phyloP scores from a whole-genome alignment of 2,797 vertebrate genomes.

The Spea hammondii region DNA sequence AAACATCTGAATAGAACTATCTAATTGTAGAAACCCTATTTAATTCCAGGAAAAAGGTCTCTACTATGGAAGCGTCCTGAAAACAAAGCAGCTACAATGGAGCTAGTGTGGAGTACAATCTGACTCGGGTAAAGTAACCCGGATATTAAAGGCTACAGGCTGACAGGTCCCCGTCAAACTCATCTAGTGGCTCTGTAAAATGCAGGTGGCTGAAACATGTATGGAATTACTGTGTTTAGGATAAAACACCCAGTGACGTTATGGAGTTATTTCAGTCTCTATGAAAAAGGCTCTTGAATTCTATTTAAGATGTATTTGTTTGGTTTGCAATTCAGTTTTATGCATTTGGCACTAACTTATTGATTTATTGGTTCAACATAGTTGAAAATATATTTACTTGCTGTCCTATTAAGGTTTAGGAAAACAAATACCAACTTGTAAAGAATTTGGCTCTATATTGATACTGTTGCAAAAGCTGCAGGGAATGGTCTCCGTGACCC shows the following conservation, averaged over 20 bases:
- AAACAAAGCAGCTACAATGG: conserved; percentile 32
- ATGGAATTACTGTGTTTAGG: neutral
- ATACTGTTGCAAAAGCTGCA: too few species aligned
- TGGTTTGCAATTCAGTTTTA: too few species aligned
- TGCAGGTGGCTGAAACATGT: conserved; percentile 2
- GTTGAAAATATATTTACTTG: too few species aligned
- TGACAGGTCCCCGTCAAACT: conserved; percentile 36
- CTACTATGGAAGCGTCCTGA: conserved; percentile 28
- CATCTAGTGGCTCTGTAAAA: conserved; percentile 19
- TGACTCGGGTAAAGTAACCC: conserved; percentile 22
- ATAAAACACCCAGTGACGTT: conserved; percentile 17
- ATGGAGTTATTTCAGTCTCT: conserved; percentile 3
- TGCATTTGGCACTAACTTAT: neutral
- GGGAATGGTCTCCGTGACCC: too few species aligned
- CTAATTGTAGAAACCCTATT: conserved; percentile 16
- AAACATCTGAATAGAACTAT: neutral
- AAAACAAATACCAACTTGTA: too few species aligned
- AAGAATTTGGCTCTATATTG: too few species aligned
- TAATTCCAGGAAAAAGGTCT: conserved; percentile 33
- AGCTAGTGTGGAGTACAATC: conserved; percentile 18
- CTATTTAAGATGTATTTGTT: too few species aligned
- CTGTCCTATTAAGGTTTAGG: too few species aligned
- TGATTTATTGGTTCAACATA: neutral
- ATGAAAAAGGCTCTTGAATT: too few species aligned
- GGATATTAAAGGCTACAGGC: conserved; percentile 18